These are phyloP conservation scores for Meandrina meandrites DNA, from an alignment of 92 coral and sea anemone species.

Conservation along the genomic window DNA sequence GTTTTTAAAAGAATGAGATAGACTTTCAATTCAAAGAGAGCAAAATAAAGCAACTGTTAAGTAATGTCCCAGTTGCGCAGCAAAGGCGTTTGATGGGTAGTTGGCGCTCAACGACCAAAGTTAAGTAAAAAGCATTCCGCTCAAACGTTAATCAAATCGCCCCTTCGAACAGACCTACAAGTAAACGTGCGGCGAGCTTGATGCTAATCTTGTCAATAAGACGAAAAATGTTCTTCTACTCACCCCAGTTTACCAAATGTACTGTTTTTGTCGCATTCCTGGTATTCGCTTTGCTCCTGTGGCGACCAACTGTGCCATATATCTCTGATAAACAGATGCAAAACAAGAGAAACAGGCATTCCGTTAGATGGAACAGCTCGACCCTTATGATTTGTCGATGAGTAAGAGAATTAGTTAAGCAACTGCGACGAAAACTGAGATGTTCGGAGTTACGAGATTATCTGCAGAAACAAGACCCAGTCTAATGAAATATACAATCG, in stretches of 20 bases:
- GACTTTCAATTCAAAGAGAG: neutral
- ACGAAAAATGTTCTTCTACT: constrained; percentile 3
- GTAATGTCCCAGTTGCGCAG: neutral
- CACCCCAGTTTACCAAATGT: constrained; percentile 95
- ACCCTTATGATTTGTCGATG: no score
- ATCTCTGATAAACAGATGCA: constrained; percentile 36
- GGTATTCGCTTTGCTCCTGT: constrained; percentile 79
- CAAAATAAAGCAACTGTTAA: neutral
- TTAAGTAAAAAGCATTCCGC: no score
- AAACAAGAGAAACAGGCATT: neutral
- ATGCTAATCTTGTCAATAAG: neutral
- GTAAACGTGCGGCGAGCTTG: no score
- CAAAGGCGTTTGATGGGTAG: neutral
- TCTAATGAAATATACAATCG: no score
- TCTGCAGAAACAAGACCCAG: no score
- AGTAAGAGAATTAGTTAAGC: no score
- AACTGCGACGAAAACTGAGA: no score
- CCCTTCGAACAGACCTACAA: no score
- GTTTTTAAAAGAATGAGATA: neutral
- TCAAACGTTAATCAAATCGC: no score
- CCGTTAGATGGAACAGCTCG: no score
- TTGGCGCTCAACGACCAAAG: neutral
- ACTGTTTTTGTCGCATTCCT: constrained; percentile 89
- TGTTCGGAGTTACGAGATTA: no score
- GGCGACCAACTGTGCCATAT: constrained; percentile 90